Base-by-base conservation (phyloP, 2,797 vertebrate species). In the Merluccius polli region DNA sequence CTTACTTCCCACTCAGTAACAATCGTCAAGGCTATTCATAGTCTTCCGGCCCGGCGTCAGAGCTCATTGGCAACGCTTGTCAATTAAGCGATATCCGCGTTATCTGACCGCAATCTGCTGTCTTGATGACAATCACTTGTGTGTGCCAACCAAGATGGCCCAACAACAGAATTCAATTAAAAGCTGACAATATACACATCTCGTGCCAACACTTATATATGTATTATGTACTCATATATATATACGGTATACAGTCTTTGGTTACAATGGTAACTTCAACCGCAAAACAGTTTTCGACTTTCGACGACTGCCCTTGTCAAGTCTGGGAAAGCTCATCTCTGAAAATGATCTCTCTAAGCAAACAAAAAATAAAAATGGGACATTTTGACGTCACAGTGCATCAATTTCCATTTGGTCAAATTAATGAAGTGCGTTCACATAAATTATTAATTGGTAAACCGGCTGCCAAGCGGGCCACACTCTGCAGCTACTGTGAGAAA, bases 71-170 rank as follows among this genome's bases (percentile, higher is more conserved):
- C 24, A 11, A 18, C 2, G 6, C 41, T 48, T 5, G 41, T 18
- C 41, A 65, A 65, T 65, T 65, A 65, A 27, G 59, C 52, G 10
- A 65, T 27, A 65, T 24, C 24, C 24, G 41, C 21, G 15, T 24
- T 65, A 65, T 65, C 59, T 65, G 59, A 65, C 59, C 59, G n/a
- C 59, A 65, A 65, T 65, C 59, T 65, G 24, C 59, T 27, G 12
- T 24, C 59, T n/a, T 65, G 59, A 65, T 65, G n/a, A 27, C n/a
- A 27, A 65, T 16, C 59, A 12, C 9, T 27, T 27, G 59, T 65
- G 59, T 11, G n/a, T 12, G 59, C 59, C 59, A 27, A 27, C n/a
- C 9, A 16, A 65, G 59, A 65, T 27, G 59, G 59, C 27, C 59
- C 24, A 65, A n/a, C 59, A 27, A 27, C n/a, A 10, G 59, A 27